These are phyloP conservation scores for Caenorhabditis drosophilae DNA, from an alignment of 2,888 invertebrate genomes.

Conservation along the genomic window DNA sequence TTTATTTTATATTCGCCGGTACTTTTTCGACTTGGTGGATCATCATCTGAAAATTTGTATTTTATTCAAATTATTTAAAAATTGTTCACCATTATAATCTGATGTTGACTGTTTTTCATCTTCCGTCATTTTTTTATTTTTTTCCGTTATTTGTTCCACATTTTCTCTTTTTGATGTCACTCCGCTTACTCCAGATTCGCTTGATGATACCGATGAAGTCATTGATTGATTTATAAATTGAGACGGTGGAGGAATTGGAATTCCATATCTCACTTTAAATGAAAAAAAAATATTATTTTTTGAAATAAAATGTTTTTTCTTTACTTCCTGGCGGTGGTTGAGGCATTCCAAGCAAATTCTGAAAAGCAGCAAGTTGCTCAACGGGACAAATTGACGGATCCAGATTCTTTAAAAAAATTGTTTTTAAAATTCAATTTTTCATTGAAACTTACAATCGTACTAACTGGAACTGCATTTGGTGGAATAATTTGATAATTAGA, in stretches of 20 bases:
- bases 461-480: conserved; percentile 26
- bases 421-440: not conserved
- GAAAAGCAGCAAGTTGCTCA: conserved; percentile 10
- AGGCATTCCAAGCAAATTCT: not conserved
- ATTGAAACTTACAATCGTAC: conserved; percentile 26
- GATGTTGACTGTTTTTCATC: conserved; percentile 25
- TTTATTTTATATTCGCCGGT: not conserved
- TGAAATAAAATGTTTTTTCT: not conserved
- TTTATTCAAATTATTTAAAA: not conserved
- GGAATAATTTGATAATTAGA: conserved; percentile 31
- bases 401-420: conserved; percentile 15
- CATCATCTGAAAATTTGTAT: conserved; percentile 14
- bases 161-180: conserved; percentile 17
- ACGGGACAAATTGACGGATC: conserved; percentile 33
- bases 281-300: too few species aligned
- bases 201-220: conserved; percentile 22
- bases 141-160: conserved; percentile 2
- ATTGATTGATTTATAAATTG: conserved; percentile 14
- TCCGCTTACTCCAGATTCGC: conserved; percentile 33
- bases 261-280: conserved; percentile 35
- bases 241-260: conserved; percentile 23
- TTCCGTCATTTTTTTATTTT: not conserved
- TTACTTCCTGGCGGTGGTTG: conserved; percentile 3
- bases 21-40: conserved; percentile 15
- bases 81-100: conserved; percentile 24